Conservation (phyloP, 2,797 vertebrate species). For the Gambusia yucatana region DNA sequence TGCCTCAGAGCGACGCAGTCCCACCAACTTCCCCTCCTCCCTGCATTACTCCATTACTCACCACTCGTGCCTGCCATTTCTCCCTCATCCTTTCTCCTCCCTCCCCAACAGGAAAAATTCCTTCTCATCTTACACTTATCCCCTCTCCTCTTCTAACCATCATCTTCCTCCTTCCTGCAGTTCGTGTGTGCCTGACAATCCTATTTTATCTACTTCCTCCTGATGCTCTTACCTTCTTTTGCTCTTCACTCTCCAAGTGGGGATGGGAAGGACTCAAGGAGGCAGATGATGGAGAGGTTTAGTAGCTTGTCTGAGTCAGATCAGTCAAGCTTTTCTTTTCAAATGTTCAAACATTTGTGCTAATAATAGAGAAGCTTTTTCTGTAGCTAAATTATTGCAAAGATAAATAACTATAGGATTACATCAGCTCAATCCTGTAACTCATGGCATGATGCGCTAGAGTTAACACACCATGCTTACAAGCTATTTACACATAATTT, state of each 20-base stretch:
- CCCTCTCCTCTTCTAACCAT: slow-evolving; percentile 15
- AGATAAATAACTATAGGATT: not conserved
- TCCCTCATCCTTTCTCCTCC: slow-evolving; percentile 33
- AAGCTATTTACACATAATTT: not conserved
- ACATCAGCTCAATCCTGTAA: not conserved
- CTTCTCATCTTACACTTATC: slow-evolving; percentile 26
- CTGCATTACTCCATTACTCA: slow-evolving; percentile 45
- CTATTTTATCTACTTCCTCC: slow-evolving; percentile 37
- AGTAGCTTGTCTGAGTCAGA: slow-evolving; percentile 1
- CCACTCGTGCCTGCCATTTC: slow-evolving; percentile 22
- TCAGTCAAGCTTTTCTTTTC: slow-evolving; percentile 6
- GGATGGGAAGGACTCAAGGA: slow-evolving; percentile 10
- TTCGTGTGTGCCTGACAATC: slow-evolving; percentile 15
- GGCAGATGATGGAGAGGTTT: slow-evolving; percentile 1
- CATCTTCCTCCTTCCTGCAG: slow-evolving; percentile 40
- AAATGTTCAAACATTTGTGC: not conserved
- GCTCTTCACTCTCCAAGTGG: slow-evolving; percentile 15
- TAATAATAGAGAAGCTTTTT: not conserved
- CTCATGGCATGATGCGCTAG: too few species aligned
- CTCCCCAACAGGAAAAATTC: slow-evolving; percentile 13
- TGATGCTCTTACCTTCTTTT: slow-evolving; percentile 14
- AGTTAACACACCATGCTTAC: not conserved
- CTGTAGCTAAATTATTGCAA: not conserved
- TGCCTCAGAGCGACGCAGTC: slow-evolving; percentile 53
- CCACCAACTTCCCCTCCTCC: slow-evolving; percentile 37